Evolutionary conservation across 1,140 invertebrate genomes (phyloP).

Genomic region (Pogonognathellus flavescens): DNA sequence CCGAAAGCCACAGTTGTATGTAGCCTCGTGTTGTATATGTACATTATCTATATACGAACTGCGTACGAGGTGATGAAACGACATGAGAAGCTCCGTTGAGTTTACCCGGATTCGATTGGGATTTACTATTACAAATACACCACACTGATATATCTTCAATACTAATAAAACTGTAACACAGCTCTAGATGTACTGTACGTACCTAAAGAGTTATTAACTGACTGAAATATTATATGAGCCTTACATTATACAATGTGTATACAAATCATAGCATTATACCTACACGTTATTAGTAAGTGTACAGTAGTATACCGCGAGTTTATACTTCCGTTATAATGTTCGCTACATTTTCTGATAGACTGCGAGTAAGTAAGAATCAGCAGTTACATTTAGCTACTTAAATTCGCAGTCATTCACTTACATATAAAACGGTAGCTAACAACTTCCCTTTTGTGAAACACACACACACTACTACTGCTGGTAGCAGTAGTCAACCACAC

Average conservation of each 20-base stretch:
- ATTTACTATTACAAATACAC: slow-evolving; percentile 20
- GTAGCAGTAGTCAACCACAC: not conserved
- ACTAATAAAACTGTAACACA: too few relatives aligned
- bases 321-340: not conserved
- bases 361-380: slow-evolving; percentile 37
- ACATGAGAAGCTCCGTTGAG: slow-evolving; percentile 34
- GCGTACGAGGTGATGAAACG: slow-evolving; percentile 1
- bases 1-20: not conserved
- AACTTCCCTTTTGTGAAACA: not conserved
- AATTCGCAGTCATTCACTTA: slow-evolving; percentile 30
- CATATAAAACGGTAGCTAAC: not conserved
- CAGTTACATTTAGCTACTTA: slow-evolving; percentile 45
- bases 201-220: too few relatives aligned
- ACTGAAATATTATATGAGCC: too few relatives aligned
- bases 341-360: slow-evolving; percentile 22
- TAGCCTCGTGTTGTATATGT: too few relatives aligned
- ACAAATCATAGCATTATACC: too few relatives aligned
- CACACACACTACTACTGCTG: not conserved
- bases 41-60: too few relatives aligned
- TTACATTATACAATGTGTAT: too few relatives aligned
- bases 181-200: too few relatives aligned
- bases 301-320: not conserved
- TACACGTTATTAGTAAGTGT: too few relatives aligned
- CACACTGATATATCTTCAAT: not conserved
- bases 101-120: slow-evolving; percentile 37